Percentiles rank a stretch among this genome's conserved stretches.
phyloP scores from a whole-genome alignment of 2,113 vertebrate genomes.

The Lathamus discolor region DNA sequence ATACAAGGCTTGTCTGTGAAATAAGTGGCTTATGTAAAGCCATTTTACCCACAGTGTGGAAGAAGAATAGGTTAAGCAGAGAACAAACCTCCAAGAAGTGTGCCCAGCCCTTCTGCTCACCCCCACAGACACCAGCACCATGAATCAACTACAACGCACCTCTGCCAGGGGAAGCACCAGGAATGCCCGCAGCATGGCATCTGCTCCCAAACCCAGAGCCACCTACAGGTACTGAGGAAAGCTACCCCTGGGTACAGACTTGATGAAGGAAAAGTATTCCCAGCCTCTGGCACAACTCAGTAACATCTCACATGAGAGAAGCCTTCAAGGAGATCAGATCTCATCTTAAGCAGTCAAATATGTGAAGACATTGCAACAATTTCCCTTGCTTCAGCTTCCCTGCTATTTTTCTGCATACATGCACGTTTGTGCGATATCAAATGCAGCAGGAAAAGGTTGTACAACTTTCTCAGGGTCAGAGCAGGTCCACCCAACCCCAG shows the following conservation, averaged over 20 bases:
- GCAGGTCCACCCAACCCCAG: background rate
- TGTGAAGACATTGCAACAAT: background rate
- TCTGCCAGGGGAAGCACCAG: rapidly evolving
- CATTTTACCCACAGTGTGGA: rapidly evolving
- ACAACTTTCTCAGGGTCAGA: background rate
- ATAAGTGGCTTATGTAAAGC: background rate
- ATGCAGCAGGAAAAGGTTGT: background rate
- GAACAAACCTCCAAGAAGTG: background rate
- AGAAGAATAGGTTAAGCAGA: background rate
- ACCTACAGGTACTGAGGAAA: background rate
- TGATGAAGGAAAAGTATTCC: background rate
- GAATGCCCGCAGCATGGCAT: background rate
- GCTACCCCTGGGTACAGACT: rapidly evolving
- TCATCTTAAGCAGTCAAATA: background rate
- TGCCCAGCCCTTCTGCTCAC: background rate
- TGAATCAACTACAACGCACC: background rate
- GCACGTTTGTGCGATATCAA: background rate
- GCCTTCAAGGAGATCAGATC: background rate
- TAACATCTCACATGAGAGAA: background rate
- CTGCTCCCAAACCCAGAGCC: background rate
- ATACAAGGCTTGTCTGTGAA: background rate
- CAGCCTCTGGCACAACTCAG: background rate
- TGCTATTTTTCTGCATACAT: rapidly evolving
- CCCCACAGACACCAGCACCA: rapidly evolving
- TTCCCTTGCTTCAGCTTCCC: background rate